Evolutionary conservation across 1,140 invertebrate species (phyloP).

Genomic region (Nasonia vitripennis): DNA sequence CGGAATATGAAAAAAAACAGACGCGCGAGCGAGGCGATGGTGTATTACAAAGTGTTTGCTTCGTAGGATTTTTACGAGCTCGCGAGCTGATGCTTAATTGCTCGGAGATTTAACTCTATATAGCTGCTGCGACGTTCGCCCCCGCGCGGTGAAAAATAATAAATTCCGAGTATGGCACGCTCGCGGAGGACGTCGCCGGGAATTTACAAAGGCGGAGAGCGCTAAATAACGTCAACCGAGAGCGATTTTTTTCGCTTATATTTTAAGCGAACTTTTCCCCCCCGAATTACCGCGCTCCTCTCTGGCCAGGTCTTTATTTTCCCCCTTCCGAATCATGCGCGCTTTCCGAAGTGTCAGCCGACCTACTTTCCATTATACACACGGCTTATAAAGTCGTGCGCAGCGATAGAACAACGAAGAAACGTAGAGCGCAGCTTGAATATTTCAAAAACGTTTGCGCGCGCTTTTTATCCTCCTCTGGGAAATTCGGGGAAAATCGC

Average conservation of each 20-base stretch:
- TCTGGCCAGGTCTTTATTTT: too few species aligned
- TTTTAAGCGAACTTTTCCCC: not conserved
- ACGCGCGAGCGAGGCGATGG: not conserved
- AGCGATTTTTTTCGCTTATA: not conserved
- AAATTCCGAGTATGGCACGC: not conserved
- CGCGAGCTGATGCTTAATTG: slow-evolving; percentile 20
- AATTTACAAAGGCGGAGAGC: not conserved
- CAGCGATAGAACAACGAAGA: too few species aligned
- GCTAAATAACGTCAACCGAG: not conserved
- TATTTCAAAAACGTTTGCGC: not conserved
- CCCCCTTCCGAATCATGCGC: too few species aligned
- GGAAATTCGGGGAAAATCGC: not conserved
- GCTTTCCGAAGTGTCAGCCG: too few species aligned
- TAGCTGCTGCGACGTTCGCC: not conserved
- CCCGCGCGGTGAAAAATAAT: not conserved
- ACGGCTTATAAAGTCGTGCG: too few species aligned
- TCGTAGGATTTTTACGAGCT: not conserved
- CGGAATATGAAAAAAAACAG: too few species aligned
- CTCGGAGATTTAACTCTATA: not conserved
- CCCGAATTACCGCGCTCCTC: not conserved
- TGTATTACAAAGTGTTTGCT: not conserved
- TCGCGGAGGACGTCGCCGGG: not conserved
- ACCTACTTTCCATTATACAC: too few species aligned
- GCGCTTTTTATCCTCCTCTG: not conserved
- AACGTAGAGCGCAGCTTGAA: not conserved